Conservation (phyloP, 2,888 invertebrate species). For the Microplitis deprimator region DNA sequence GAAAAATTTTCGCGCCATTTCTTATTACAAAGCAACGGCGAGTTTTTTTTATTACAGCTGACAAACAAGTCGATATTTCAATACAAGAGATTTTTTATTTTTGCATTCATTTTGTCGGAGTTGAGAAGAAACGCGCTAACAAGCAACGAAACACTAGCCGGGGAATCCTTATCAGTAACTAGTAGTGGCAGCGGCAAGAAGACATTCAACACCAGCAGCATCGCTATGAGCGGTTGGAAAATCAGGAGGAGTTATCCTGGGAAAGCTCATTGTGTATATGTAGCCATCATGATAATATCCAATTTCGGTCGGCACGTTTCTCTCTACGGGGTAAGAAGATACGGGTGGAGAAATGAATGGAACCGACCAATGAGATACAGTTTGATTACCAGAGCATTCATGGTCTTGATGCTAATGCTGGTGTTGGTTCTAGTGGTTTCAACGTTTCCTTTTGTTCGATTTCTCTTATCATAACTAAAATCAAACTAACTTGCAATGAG, state of each 20-base stretch:
- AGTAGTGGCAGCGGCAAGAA: background rate
- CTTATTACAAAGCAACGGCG: background rate
- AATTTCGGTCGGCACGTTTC: conserved; percentile 22
- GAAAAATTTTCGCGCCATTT: background rate
- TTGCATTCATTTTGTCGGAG: no score
- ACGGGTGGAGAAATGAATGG: conserved; percentile 1
- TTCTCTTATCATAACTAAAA: conserved; percentile 1
- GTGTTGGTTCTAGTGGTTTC: background rate
- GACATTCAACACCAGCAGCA: background rate
- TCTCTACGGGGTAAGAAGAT: conserved; percentile 7
- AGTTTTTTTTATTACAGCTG: no score
- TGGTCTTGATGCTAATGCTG: background rate
- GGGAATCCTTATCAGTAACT: background rate
- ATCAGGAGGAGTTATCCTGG: background rate
- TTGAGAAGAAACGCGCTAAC: background rate
- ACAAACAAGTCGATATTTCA: no score
- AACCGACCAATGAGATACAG: background rate
- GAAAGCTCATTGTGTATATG: conserved; percentile 16
- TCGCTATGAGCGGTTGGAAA: background rate
- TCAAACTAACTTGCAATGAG: conserved; percentile 1
- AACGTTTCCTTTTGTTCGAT: conserved; percentile 6
- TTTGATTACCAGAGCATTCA: background rate
- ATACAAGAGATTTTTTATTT: no score
- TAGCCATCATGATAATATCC: conserved; percentile 24
- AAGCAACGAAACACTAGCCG: background rate